Base-by-base conservation (phyloP, 2,888 invertebrate genomes). In the Myopa tessellatipennis region DNA sequence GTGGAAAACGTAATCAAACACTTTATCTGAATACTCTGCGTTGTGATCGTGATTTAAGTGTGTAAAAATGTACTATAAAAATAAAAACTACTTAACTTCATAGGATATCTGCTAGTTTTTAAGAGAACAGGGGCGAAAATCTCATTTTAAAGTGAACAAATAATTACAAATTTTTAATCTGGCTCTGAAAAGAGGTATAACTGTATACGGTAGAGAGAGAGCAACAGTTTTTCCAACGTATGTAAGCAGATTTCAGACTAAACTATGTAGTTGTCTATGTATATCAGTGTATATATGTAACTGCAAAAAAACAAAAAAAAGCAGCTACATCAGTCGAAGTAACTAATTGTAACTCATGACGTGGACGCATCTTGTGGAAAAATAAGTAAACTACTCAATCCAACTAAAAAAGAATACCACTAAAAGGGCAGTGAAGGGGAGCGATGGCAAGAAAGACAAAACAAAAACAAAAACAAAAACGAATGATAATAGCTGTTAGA, bases 401-500 rank as follows among this genome's bases (percentile, higher is more conserved):
- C 26, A 45, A 45, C 1, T 10, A 45, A 45, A 8, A 45, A 45
- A 45, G 10, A 45, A 3, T 8, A 45, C 45, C 10, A 45, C 10
- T 45, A 4, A 45, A 45, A 45, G 10, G 10, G 45, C 45, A 45
- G 6, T 45, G 45, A 45, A 45, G 10, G 45, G n/a, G 16, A 36
- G 34, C 8, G 34, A 38, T 14, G 34, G 10, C 34, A 38, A 68
- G 38, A 72, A 16, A 10, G 4, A 70, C 16, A 40, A 50, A 74
- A 36, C 34, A 36, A 45, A 10, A 50, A 36, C 34, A 36, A 45
- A 10, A 50, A 83, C 61, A 61, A 61, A 26, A 88, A 87, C 88
- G 87, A 88, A 88, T 87, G 87, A 89, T 89, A 89, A 89, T 89
- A 89, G 88, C 84, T 88, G 85, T 87, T 88, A 88, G 88, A 89